Evolutionary conservation across 2,113 vertebrate genomes (phyloP).

Genomic region (Sterna hirundo): DNA sequence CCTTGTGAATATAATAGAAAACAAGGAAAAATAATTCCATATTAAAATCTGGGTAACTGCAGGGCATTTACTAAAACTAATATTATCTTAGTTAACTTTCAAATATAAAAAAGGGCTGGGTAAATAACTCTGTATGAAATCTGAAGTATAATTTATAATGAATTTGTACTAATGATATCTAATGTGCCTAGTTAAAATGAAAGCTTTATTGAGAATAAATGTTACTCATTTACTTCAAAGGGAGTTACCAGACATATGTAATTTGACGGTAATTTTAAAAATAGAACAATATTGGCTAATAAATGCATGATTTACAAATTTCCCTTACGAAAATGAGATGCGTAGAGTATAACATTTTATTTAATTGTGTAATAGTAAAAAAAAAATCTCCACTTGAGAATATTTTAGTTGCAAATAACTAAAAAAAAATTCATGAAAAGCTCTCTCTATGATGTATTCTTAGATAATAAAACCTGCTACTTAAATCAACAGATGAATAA

Average conservation of each 20-base stretch:
- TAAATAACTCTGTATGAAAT: constrained; percentile 75
- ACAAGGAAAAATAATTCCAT: constrained; percentile 49
- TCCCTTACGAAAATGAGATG: constrained; percentile 36
- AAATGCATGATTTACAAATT: constrained; percentile 59
- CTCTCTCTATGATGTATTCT: background rate
- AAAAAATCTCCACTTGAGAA: background rate
- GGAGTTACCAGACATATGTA: constrained; percentile 61
- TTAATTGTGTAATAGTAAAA: background rate
- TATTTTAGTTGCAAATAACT: background rate
- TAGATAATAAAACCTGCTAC: background rate
- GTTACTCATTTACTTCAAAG: constrained; percentile 77
- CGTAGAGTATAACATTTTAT: background rate
- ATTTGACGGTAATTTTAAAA: constrained; percentile 71
- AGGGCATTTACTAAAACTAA: constrained; percentile 73
- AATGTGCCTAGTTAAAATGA: constrained; percentile 73
- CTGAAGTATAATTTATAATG: constrained; percentile 75
- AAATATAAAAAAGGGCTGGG: constrained; percentile 61
- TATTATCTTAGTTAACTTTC: constrained; percentile 76
- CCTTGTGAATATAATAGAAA: constrained; percentile 57
- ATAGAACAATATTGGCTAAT: constrained; percentile 66
- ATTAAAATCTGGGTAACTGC: constrained; percentile 65
- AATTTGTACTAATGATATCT: constrained; percentile 78
- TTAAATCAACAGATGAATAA: background rate
- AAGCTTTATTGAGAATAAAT: constrained; percentile 76
- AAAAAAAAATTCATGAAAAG: background rate